Evolutionary conservation across 2,888 invertebrate genomes (phyloP).

Genomic region (Acanthoscelides obtectus): DNA sequence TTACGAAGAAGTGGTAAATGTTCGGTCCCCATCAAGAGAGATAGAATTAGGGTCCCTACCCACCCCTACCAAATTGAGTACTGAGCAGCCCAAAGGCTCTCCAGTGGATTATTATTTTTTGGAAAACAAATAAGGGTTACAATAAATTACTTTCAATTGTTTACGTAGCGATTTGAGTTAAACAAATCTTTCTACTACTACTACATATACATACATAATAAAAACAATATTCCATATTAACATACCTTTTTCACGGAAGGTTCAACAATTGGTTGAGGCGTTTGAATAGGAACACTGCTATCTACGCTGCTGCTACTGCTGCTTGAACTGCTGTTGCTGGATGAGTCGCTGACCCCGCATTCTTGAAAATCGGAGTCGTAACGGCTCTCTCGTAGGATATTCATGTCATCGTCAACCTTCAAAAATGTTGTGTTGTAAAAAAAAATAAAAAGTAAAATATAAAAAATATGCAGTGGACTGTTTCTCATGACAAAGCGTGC

Average conservation of each 20-base stretch:
- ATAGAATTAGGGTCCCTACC: too few species aligned
- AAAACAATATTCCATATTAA: neutral
- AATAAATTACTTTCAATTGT: too few species aligned
- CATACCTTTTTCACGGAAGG: neutral
- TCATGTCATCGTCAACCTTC: slow-evolving; percentile 71
- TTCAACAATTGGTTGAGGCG: neutral
- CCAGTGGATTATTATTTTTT: too few species aligned
- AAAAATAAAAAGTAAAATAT: neutral
- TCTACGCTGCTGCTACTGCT: slow-evolving; percentile 19
- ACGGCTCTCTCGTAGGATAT: slow-evolving; percentile 42
- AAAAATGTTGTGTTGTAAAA: neutral
- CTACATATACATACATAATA: too few species aligned
- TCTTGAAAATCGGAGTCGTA: slow-evolving; percentile 63
- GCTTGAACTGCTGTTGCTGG: slow-evolving; percentile 40
- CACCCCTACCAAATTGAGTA: too few species aligned
- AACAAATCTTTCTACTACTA: too few species aligned
- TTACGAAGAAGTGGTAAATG: too few species aligned
- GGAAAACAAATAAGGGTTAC: too few species aligned
- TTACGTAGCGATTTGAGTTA: too few species aligned
- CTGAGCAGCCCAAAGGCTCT: too few species aligned
- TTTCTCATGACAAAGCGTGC: too few species aligned
- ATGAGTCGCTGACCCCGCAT: slow-evolving; percentile 59
- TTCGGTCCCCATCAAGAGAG: too few species aligned
- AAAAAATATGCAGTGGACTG: neutral
- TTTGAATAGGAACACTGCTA: neutral